These are phyloP conservation scores for Sphaeramia orbicularis DNA, from an alignment of 2,797 vertebrate species.

Conservation along the genomic window DNA sequence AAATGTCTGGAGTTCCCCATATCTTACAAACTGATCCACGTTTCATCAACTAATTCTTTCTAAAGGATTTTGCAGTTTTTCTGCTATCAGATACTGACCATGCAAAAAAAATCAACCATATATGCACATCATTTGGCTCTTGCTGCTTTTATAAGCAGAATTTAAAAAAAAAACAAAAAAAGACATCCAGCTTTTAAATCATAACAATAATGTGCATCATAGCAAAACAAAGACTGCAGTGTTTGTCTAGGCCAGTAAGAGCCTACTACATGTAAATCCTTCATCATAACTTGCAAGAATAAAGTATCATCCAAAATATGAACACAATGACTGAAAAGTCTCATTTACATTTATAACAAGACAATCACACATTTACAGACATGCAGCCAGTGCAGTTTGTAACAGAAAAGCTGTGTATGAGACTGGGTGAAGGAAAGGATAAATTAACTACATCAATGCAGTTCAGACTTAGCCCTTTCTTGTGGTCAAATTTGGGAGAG, in stretches of 20 bases:
- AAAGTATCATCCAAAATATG: slow-evolving; percentile 2
- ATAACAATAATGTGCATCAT: slow-evolving; percentile 22
- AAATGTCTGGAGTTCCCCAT: slow-evolving; percentile 81
- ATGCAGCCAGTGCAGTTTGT: slow-evolving; percentile 41
- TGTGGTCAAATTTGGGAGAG: slow-evolving; percentile 8
- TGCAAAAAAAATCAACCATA: background rate
- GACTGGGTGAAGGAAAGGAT: background rate
- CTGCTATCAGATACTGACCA: background rate
- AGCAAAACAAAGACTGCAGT: slow-evolving; percentile 31
- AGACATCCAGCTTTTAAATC: background rate
- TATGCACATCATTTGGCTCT: background rate
- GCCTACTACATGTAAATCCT: slow-evolving; percentile 36
- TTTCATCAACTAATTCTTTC: slow-evolving; percentile 36
- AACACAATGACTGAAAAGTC: slow-evolving; percentile 12
- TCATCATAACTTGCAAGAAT: slow-evolving; percentile 29
- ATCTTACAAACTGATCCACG: slow-evolving; percentile 20
- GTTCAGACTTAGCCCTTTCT: slow-evolving; percentile 39
- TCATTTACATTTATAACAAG: slow-evolving; percentile 35
- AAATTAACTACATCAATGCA: slow-evolving; percentile 33
- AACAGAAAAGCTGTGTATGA: slow-evolving; percentile 12
- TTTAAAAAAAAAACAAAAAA: no score
- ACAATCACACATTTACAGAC: slow-evolving; percentile 34
- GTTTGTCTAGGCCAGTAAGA: slow-evolving; percentile 32
- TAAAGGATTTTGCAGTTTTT: background rate
- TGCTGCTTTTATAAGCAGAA: slow-evolving; percentile 14